Conservation (phyloP, 2,888 invertebrate genomes). For the Lithodes maja region DNA sequence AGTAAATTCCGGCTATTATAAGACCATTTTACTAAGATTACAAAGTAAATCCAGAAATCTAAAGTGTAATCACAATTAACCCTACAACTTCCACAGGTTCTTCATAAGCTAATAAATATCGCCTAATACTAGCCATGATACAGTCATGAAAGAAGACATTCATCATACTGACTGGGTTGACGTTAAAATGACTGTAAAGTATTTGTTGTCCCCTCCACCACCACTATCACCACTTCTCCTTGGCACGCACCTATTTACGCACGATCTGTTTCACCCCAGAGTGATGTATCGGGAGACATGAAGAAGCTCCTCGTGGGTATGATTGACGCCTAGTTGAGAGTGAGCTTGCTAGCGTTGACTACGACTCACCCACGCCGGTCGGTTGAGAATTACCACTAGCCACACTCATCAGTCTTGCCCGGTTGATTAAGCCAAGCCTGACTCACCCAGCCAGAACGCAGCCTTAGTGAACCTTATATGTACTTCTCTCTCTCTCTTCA, state of each 20-base stretch:
- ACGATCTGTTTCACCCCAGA: slow-evolving; percentile 55
- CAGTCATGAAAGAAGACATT: no score
- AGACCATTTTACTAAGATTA: no score
- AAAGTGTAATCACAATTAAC: no score
- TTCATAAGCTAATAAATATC: no score
- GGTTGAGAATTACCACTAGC: neutral
- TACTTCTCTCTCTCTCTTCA: slow-evolving; percentile 1
- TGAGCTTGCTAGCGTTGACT: neutral
- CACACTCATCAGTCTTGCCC: neutral
- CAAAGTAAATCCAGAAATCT: no score
- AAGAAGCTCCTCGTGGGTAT: slow-evolving; percentile 72
- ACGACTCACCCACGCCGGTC: neutral
- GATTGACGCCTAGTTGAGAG: slow-evolving; percentile 38
- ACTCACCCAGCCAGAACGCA: slow-evolving; percentile 3
- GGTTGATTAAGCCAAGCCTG: neutral
- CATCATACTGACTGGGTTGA: no score
- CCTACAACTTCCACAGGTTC: no score
- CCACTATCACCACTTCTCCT: neutral
- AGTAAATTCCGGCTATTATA: no score
- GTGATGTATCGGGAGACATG: slow-evolving; percentile 73
- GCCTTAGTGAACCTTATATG: slow-evolving; percentile 4
- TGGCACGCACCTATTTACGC: slow-evolving; percentile 9
- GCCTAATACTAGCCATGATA: no score
- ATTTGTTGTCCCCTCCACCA: neutral
- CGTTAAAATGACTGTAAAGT: neutral